These are phyloP conservation scores for Drosophila austrosaltans DNA, from an alignment of 2,888 invertebrate genomes.

Conservation along the genomic window DNA sequence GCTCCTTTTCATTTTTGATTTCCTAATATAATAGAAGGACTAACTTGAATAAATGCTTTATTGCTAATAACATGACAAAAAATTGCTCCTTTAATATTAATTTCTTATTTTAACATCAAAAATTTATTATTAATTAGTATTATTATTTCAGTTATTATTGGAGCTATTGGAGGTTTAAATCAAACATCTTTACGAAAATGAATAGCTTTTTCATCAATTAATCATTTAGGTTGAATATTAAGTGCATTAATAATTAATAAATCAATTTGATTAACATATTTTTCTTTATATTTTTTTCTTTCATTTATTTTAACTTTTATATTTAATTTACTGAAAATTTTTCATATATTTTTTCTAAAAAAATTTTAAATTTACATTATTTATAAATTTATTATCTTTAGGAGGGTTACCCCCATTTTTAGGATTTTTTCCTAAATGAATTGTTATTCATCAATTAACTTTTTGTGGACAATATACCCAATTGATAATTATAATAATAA, in stretches of 20 bases:
- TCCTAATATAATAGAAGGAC: conserved; percentile 85
- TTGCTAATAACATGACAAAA: conserved; percentile 87
- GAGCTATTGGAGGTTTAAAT: no score
- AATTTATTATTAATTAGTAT: no score
- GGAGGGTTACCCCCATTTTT: conserved; percentile 86
- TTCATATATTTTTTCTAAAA: conserved; percentile 81
- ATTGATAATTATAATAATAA: conserved; percentile 83
- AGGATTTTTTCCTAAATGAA: conserved; percentile 86
- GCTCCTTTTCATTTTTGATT: no score
- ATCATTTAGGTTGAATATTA: no score
- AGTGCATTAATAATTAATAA: no score
- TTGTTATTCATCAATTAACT: conserved; percentile 83
- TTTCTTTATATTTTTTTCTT: no score
- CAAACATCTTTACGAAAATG: no score
- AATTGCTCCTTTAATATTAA: conserved; percentile 85
- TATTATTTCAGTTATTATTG: no score
- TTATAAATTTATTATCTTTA: conserved; percentile 82
- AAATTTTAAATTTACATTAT: conserved; percentile 84
- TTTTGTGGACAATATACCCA: conserved; percentile 79
- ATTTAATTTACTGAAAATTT: conserved; percentile 84
- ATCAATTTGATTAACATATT: no score
- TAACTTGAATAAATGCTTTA: conserved; percentile 85
- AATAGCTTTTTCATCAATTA: no score
- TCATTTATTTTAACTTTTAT: conserved; percentile 83
- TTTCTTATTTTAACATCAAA: no score